A percentile compares a stretch with the other conserved stretches of the same genome.
phyloP scores from a whole-genome alignment of 2,797 vertebrate genomes.

The Girardinus metallicus region DNA sequence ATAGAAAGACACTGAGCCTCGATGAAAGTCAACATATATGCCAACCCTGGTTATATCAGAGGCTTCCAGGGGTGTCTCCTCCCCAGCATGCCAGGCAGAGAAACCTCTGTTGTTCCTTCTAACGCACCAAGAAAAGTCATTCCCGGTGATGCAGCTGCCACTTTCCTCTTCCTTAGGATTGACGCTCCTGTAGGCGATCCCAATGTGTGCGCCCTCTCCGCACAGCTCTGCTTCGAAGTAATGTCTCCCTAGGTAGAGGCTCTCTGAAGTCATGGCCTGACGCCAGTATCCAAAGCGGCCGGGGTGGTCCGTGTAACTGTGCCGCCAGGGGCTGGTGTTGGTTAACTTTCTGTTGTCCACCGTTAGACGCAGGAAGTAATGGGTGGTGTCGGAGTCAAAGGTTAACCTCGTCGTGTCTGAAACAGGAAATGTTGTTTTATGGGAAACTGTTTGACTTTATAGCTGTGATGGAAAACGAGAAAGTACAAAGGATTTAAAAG shows the following conservation, averaged over 20 bases:
- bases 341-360: slow-evolving; percentile 77
- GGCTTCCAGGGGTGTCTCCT: slow-evolving; percentile 65
- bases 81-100: slow-evolving; percentile 76
- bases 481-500: neutral
- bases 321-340: slow-evolving; percentile 81
- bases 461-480: neutral
- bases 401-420: slow-evolving; percentile 51
- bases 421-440: neutral
- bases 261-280: slow-evolving; percentile 77
- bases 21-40: slow-evolving; percentile 72
- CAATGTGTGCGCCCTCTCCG: slow-evolving; percentile 71
- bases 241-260: slow-evolving; percentile 78
- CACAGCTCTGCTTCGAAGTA: slow-evolving; percentile 77
- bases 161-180: slow-evolving; percentile 72
- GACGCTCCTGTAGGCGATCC: slow-evolving; percentile 75
- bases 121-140: slow-evolving; percentile 81
- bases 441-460: neutral
- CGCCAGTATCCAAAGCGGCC: slow-evolving; percentile 74
- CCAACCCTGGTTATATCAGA: slow-evolving; percentile 66
- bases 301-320: slow-evolving; percentile 75
- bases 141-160: slow-evolving; percentile 76
- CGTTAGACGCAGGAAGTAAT: slow-evolving; percentile 78
- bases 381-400: slow-evolving; percentile 73
- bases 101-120: slow-evolving; percentile 75
- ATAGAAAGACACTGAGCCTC: slow-evolving; percentile 74